Percentiles rank a stretch among this genome's conserved stretches.
phyloP scores from a whole-genome alignment of 2,113 vertebrate genomes.

The Bambusicola thoracicus region DNA sequence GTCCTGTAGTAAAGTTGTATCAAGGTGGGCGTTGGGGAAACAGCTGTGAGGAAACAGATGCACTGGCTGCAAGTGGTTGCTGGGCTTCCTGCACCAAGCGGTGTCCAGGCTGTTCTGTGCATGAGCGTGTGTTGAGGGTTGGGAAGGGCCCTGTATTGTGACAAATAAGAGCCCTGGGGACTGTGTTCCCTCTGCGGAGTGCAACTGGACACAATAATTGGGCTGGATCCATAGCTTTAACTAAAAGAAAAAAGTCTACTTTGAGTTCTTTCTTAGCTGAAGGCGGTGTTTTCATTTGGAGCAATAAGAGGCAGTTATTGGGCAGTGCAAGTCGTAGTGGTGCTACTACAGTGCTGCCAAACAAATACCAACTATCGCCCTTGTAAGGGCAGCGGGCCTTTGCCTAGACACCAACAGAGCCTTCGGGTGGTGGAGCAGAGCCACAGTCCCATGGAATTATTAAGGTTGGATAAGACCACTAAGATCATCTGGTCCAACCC shows the following conservation, averaged over 20 bases:
- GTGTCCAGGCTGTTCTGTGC: background rate
- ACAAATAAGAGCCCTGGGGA: background rate
- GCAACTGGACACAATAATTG: background rate
- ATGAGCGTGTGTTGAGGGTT: background rate
- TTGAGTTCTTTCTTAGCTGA: background rate
- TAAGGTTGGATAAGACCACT: too few species aligned
- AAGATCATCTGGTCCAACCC: background rate
- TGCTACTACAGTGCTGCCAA: background rate
- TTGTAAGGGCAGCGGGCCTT: background rate
- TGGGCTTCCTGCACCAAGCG: slow-evolving; percentile 11
- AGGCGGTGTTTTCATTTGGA: background rate
- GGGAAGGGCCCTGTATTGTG: fast-evolving
- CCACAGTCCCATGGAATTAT: background rate
- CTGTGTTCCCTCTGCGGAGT: fast-evolving
- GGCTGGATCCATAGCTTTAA: background rate
- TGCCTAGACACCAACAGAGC: too few species aligned
- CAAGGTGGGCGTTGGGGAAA: background rate
- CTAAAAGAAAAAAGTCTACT: background rate
- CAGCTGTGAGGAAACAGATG: slow-evolving; percentile 59
- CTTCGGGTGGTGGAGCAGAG: background rate
- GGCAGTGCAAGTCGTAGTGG: fast-evolving
- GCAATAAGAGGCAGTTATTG: background rate
- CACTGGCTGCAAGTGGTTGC: background rate
- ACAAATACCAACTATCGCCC: background rate
- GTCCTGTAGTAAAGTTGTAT: background rate